Base-by-base conservation (phyloP, 2,797 vertebrate species). In the Gadopsis marmoratus region DNA sequence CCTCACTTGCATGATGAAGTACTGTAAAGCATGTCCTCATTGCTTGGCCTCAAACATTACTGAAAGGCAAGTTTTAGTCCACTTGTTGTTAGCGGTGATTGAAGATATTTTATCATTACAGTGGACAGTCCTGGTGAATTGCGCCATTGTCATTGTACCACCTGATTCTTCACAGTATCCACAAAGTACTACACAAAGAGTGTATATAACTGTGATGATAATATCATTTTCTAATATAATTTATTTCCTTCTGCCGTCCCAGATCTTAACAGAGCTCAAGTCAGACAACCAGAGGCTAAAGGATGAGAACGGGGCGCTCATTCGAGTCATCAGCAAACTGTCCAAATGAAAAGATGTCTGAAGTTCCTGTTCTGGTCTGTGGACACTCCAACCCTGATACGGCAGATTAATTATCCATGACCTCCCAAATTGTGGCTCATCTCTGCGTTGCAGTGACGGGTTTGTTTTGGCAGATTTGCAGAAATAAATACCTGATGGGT, bases 251-350 rank as follows among this genome's bases (percentile, higher is more conserved):
- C 63, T 77, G 21, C 60, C 76, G 51, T 75, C 59, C 56, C 93
- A 99, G 98, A 94, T 97, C 91, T 95, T 99, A 92, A 97, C 96
- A 60, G 97, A 99, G 81, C 96, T 99, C 89, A 98, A 98, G 91
- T 98, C 97, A 0, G 98, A 99, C 96, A 99, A 99, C 95, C 97
- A 98, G 94, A 95, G 97, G 92, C 96, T 99, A 88, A 99, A 99
- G 92, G 98, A 99, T 39, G 98, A 99, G 91, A 99, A 99, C 0
- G 97, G 97, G 62, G 97, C 98, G 71, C 96, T 99, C 91, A 99
- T 99, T 90, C 94, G 98, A 90, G 98, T 99, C 93, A 99, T 99
- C 96, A 98, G 97, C 95, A 99, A 99, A 93, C 96, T 99, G 85
- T 99, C 98, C 86, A 99, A 98, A 89, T 99, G 96, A 93, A 81